Base-by-base conservation (phyloP, 2,888 invertebrate genomes). In the Erynnis tages region DNA sequence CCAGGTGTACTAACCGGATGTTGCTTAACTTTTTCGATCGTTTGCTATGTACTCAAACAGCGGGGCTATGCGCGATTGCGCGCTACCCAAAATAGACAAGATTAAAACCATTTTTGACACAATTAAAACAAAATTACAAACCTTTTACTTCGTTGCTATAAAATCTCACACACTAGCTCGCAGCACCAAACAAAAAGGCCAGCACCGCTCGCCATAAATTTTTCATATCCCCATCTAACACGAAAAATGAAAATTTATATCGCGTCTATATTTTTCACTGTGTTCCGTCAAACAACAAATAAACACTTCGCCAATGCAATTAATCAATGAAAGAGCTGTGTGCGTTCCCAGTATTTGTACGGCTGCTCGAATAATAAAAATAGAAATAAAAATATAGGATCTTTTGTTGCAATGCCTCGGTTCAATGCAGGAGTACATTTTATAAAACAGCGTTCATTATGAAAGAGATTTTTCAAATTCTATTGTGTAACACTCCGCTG, bases 291-390 rank as follows among this genome's bases (percentile, higher is more conserved):
- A 57, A 59, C 53, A 57, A 58, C 58, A 61, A 62, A 61, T 60
- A 62, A 58, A 60, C 61, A 62, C 56, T 54, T 55, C 30, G 52
- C 54, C 57, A 54, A 60, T 58, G 62, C 58, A 61, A 62, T 61
- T 62, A 62, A 62, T 62, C 62, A 60, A 62, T 58, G 62, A 48
- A 56, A 60, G 56, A 56, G 57, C 56, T 34, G 11, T 21, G 47
- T 40, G 47, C 54, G 53, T 58, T 54, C 54, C 16, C 8, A 4
- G 30, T 30, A 29, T 29, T 29, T 32, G 30, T 34, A 34, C 41
- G 23, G n/a, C 17, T 41, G 41, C 38, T 43, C 35, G 27, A 27
- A 21, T 37, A 37, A 44, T 35, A 27, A 41, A 52, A 52, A 52
- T 49, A 34, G 29, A 44, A 25, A 52, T 34, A 35, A 41, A 43